Conservation (phyloP, 2,888 invertebrate genomes). For the Drosophila rellima region DNA sequence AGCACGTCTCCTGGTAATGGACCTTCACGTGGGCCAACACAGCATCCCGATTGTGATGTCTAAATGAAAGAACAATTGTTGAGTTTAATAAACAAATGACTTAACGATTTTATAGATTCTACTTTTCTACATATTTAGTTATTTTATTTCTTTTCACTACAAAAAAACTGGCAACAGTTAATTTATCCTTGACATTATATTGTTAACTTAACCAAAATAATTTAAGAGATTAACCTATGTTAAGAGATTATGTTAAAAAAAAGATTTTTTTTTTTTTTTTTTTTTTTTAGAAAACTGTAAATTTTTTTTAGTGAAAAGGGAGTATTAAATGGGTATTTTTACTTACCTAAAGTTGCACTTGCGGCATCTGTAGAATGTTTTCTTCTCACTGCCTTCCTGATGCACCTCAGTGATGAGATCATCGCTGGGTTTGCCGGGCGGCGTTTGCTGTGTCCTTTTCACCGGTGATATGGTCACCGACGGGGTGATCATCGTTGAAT, state of each 20-base stretch:
- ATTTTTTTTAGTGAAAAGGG: background rate
- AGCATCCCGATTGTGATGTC: slow-evolving; percentile 89
- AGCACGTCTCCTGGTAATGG: slow-evolving; percentile 87
- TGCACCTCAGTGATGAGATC: slow-evolving; percentile 86
- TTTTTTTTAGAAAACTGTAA: too few relatives aligned
- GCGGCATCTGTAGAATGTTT: slow-evolving; percentile 95
- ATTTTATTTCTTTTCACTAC: background rate
- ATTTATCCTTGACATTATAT: too few relatives aligned
- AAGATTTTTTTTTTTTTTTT: too few relatives aligned
- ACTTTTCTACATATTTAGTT: background rate
- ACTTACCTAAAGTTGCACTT: slow-evolving; percentile 93
- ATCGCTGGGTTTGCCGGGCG: slow-evolving; percentile 88
- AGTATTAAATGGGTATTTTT: background rate
- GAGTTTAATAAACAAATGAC: background rate
- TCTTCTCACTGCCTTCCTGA: slow-evolving; percentile 87
- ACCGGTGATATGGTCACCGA: slow-evolving; percentile 84
- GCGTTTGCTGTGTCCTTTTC: slow-evolving; percentile 85
- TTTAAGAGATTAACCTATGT: too few relatives aligned
- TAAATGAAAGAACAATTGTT: slow-evolving; percentile 62
- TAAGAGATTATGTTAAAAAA: too few relatives aligned
- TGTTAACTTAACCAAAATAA: background rate
- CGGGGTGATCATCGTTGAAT: slow-evolving; percentile 80
- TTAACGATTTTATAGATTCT: background rate
- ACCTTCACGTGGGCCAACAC: slow-evolving; percentile 89
- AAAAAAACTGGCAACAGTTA: too few relatives aligned